Conservation (phyloP, 2,113 vertebrate species). For the Podarcis muralis region DNA sequence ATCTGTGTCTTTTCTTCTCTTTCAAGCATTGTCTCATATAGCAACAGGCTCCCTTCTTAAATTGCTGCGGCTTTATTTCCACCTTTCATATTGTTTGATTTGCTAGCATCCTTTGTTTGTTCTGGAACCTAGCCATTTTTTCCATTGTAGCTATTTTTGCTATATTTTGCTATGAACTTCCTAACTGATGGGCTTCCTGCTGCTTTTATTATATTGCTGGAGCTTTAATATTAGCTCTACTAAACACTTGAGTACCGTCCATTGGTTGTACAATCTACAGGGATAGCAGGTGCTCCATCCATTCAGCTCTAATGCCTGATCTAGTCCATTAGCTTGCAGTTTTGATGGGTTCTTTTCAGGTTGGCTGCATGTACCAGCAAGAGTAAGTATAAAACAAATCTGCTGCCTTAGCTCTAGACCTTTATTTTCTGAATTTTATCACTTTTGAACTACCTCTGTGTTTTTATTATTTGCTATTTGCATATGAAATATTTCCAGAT, state of each 20-base stretch:
- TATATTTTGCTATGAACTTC: conserved; percentile 40
- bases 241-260: conserved; percentile 17
- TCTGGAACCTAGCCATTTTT: conserved; percentile 41
- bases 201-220: conserved; percentile 36
- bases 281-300: conserved; percentile 31
- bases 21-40: neutral
- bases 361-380: conserved; percentile 27
- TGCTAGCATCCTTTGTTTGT: conserved; percentile 53
- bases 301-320: neutral
- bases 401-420: conserved; percentile 41
- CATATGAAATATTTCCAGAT: neutral
- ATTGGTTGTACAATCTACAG: neutral
- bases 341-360: conserved; percentile 38
- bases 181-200: conserved; percentile 41
- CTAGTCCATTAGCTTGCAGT: conserved; percentile 29
- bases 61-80: conserved; percentile 21
- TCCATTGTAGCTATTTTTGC: conserved; percentile 9
- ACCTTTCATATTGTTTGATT: conserved; percentile 20
- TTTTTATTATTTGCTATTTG: conserved; percentile 54
- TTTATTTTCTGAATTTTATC: conserved; percentile 47
- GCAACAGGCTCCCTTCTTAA: conserved; percentile 25
- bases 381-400: conserved; percentile 21
- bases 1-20: neutral
- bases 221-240: conserved; percentile 21
- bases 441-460: conserved; percentile 21